Percentiles rank a stretch among this genome's conserved stretches.
Evolutionary conservation across 2,113 vertebrate genomes (phyloP).

Genomic region (Caretta caretta): DNA sequence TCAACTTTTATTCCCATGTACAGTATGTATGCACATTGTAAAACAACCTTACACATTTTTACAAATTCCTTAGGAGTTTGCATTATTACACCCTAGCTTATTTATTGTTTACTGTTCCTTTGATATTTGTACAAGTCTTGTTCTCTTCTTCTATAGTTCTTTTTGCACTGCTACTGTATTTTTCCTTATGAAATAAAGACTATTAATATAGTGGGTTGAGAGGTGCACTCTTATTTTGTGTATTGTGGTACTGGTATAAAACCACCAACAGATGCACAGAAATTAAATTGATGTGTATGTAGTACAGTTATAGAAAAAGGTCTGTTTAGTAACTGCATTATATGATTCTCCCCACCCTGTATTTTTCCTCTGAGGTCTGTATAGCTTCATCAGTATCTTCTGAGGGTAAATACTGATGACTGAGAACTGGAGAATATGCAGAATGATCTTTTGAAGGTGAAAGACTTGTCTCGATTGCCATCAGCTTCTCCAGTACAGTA

Average conservation of each 20-base stretch:
- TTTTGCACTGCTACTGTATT: slow-evolving; percentile 96
- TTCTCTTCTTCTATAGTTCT: slow-evolving; percentile 88
- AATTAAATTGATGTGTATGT: background rate
- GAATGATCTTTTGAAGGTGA: background rate
- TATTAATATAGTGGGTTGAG: slow-evolving; percentile 70
- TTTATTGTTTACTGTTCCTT: slow-evolving; percentile 92
- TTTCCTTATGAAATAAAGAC: slow-evolving; percentile 82
- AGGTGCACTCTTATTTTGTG: background rate
- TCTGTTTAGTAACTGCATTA: background rate
- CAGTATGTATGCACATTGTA: slow-evolving; percentile 35
- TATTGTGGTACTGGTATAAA: background rate
- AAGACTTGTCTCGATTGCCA: background rate
- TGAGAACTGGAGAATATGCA: background rate
- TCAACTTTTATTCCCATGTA: background rate
- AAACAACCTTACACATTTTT: slow-evolving; percentile 49
- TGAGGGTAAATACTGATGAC: background rate
- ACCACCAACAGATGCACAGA: background rate
- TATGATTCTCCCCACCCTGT: background rate
- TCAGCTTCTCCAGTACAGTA: background rate
- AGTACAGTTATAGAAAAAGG: background rate
- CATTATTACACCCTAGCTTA: slow-evolving; percentile 81
- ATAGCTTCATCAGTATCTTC: background rate
- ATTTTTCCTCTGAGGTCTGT: too few relatives aligned
- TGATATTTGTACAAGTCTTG: slow-evolving; percentile 91
- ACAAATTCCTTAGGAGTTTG: slow-evolving; percentile 48